Conservation (phyloP, 2,888 invertebrate species). For the Julus scandinavius region DNA sequence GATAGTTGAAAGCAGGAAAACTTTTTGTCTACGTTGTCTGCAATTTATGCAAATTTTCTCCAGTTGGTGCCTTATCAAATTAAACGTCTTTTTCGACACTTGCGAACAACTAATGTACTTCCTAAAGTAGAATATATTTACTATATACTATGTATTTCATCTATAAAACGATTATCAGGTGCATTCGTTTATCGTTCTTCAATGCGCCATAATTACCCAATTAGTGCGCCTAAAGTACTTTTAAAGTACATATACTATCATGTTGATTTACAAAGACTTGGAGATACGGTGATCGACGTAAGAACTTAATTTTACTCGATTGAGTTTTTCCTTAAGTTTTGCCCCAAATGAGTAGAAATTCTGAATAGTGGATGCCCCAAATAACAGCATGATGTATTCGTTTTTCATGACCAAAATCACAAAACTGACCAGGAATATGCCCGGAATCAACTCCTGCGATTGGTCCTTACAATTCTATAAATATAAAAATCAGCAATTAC, state of each 20-base stretch:
- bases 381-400: too few relatives aligned
- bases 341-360: too few relatives aligned
- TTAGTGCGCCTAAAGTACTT: not conserved
- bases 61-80: not conserved
- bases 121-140: not conserved
- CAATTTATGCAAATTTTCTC: not conserved
- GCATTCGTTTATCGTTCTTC: not conserved
- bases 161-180: not conserved
- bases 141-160: not conserved
- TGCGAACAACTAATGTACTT: not conserved
- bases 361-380: too few relatives aligned
- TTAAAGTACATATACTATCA: not conserved
- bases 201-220: not conserved
- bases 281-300: not conserved
- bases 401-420: too few relatives aligned
- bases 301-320: too few relatives aligned
- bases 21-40: not conserved
- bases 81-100: not conserved
- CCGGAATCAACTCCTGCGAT: too few relatives aligned
- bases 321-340: too few relatives aligned
- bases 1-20: not conserved
- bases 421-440: too few relatives aligned
- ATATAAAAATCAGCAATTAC: too few relatives aligned
- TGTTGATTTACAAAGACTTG: not conserved
- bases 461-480: too few relatives aligned